phyloP scores from a whole-genome alignment of 2,888 invertebrate species.

The Philereme vetulata region DNA sequence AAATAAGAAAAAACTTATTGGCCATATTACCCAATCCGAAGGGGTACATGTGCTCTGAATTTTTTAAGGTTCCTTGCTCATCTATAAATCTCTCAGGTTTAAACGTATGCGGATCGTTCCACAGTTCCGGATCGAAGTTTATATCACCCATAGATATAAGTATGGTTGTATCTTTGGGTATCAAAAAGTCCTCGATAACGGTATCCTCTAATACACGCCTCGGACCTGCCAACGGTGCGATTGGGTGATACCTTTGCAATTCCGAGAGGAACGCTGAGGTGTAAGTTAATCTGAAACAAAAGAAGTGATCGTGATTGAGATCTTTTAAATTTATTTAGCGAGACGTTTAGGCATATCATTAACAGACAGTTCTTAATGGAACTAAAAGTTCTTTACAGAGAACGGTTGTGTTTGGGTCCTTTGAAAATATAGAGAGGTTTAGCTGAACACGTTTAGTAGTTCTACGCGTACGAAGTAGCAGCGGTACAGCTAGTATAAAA shows the following conservation, averaged over 20 bases:
- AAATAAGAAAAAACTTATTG: conserved; percentile 50
- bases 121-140: conserved; percentile 78
- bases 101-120: conserved; percentile 84
- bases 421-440: too few relatives aligned
- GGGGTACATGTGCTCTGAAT: conserved; percentile 82
- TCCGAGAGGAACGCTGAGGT: conserved; percentile 83
- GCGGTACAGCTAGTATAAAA: too few relatives aligned
- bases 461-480: too few relatives aligned
- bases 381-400: too few relatives aligned
- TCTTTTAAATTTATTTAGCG: too few relatives aligned
- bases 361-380: too few relatives aligned
- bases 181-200: conserved; percentile 64
- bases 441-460: too few relatives aligned
- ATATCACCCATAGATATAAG: conserved; percentile 80
- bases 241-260: conserved; percentile 81
- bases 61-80: conserved; percentile 74
- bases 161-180: conserved; percentile 80
- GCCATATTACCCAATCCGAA: conserved; percentile 86
- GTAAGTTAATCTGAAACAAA: conserved; percentile 71
- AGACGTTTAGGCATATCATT: too few relatives aligned
- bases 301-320: too few relatives aligned
- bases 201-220: conserved; percentile 65
- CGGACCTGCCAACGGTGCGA: conserved; percentile 83
- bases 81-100: conserved; percentile 86
- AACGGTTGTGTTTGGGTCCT: too few relatives aligned